A percentile compares a stretch with the other conserved stretches of the same genome.
phyloP scores from a whole-genome alignment of 2,888 invertebrate genomes.

The Hydrotaea diabolus region DNA sequence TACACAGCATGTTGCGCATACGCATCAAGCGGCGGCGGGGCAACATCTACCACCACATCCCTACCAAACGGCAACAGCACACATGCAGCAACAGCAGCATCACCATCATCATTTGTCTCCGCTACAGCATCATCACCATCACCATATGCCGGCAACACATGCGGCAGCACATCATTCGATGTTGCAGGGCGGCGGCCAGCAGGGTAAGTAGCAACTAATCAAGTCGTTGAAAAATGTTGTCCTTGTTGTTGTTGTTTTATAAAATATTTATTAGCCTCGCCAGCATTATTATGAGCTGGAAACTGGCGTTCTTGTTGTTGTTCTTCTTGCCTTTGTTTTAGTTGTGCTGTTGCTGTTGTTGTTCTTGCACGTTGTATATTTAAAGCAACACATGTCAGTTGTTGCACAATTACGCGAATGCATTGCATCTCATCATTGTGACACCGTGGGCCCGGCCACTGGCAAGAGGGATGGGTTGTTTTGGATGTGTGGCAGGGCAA shows the following conservation, averaged over 20 bases:
- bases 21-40: slow-evolving; percentile 21
- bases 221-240: slow-evolving; percentile 12
- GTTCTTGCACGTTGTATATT: slow-evolving; percentile 26
- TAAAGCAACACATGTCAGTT: slow-evolving; percentile 57
- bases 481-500: too few relatives aligned
- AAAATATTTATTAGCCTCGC: slow-evolving; percentile 64
- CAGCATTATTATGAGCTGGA: slow-evolving; percentile 14
- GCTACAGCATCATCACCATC: slow-evolving; percentile 56
- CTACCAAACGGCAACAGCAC: slow-evolving; percentile 61
- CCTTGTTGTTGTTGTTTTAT: slow-evolving; percentile 8
- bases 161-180: slow-evolving; percentile 74
- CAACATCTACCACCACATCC: slow-evolving; percentile 42
- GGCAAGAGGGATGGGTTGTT: not conserved
- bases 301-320: slow-evolving; percentile 12
- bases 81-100: slow-evolving; percentile 57
- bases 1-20: slow-evolving; percentile 69
- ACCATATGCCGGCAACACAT: slow-evolving; percentile 53
- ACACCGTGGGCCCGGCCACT: too few relatives aligned
- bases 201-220: slow-evolving; percentile 75
- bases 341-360: not conserved
- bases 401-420: slow-evolving; percentile 19
- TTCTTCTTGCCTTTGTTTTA: slow-evolving; percentile 26
- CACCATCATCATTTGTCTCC: slow-evolving; percentile 64
- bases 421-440: not conserved
- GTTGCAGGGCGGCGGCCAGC: slow-evolving; percentile 79